A percentile compares a stretch with the other conserved stretches of the same genome.
These are phyloP conservation scores for Orthonychiurus folsomi DNA, from an alignment of 2,888 invertebrate genomes.

Conservation along the genomic window DNA sequence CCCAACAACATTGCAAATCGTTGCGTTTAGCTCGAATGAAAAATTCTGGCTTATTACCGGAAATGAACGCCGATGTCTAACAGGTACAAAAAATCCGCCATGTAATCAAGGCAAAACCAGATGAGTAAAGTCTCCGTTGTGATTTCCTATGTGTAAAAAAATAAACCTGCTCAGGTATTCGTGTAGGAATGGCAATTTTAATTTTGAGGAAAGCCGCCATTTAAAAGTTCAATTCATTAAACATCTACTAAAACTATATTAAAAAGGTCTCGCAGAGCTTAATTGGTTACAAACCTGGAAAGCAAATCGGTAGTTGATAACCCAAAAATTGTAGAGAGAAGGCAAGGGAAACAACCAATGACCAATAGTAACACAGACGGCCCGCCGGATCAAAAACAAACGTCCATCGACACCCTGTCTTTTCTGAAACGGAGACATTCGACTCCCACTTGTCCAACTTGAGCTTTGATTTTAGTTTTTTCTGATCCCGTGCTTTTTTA, in stretches of 20 bases:
- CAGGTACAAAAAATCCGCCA: slow-evolving; percentile 90
- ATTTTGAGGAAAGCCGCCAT: too few relatives aligned
- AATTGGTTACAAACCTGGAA: slow-evolving; percentile 99
- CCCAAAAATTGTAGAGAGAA: slow-evolving; percentile 97
- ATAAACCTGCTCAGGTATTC: background rate
- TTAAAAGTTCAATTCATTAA: too few relatives aligned
- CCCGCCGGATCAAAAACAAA: slow-evolving; percentile 98
- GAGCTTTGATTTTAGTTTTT: slow-evolving; percentile 43
- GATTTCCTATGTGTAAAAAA: slow-evolving; percentile 43
- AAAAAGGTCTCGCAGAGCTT: too few relatives aligned
- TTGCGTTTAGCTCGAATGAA: too few relatives aligned
- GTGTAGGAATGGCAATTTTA: background rate
- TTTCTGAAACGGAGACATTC: slow-evolving; percentile 42
- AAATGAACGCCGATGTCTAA: slow-evolving; percentile 96
- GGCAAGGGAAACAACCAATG: slow-evolving; percentile 89
- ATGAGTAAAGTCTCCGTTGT: slow-evolving; percentile 68
- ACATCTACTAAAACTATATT: too few relatives aligned
- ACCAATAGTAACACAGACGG: slow-evolving; percentile 92
- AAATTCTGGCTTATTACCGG: too few relatives aligned
- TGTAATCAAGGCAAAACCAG: slow-evolving; percentile 96
- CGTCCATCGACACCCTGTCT: slow-evolving; percentile 66
- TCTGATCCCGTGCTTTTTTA: slow-evolving; percentile 52
- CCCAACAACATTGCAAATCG: too few relatives aligned
- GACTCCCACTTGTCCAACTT: slow-evolving; percentile 44
- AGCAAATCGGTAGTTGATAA: slow-evolving; percentile 96